These are phyloP conservation scores for Vidua chalybeata DNA, from an alignment of 2,113 vertebrate genomes.

Conservation along the genomic window DNA sequence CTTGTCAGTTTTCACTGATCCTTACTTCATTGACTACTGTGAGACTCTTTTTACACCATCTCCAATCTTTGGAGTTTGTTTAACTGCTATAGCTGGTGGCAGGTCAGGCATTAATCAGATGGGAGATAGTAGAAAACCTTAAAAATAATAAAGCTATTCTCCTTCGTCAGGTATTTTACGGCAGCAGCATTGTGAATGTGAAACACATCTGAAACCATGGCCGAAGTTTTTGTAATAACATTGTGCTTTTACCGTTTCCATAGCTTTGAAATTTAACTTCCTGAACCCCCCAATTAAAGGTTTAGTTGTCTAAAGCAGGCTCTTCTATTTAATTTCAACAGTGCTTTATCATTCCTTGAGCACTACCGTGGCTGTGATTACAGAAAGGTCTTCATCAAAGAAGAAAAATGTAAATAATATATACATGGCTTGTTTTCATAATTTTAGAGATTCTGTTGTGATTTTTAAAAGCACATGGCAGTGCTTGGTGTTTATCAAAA, in stretches of 20 bases:
- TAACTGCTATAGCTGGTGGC: neutral
- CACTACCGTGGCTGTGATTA: neutral
- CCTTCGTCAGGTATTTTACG: neutral
- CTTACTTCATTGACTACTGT: neutral
- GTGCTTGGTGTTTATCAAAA: neutral
- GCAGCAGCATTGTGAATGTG: neutral
- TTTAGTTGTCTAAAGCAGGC: neutral
- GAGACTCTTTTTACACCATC: neutral
- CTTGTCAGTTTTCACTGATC: neutral
- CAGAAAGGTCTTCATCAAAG: neutral
- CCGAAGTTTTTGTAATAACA: neutral
- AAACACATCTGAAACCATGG: neutral
- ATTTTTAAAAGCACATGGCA: neutral
- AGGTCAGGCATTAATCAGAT: neutral
- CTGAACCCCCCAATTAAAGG: neutral
- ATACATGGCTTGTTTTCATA: neutral
- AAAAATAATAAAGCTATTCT: neutral
- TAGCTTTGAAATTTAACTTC: constrained; percentile 76
- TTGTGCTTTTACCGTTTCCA: constrained; percentile 42
- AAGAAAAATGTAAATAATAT: neutral
- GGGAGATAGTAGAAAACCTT: neutral
- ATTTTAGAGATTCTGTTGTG: neutral
- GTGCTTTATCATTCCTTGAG: neutral
- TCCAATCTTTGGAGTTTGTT: neutral
- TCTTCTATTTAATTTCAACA: neutral